Percentiles rank a stretch among this genome's conserved stretches.
These are phyloP conservation scores for Colletes latitarsis DNA, from an alignment of 1,140 invertebrate genomes.

Conservation along the genomic window DNA sequence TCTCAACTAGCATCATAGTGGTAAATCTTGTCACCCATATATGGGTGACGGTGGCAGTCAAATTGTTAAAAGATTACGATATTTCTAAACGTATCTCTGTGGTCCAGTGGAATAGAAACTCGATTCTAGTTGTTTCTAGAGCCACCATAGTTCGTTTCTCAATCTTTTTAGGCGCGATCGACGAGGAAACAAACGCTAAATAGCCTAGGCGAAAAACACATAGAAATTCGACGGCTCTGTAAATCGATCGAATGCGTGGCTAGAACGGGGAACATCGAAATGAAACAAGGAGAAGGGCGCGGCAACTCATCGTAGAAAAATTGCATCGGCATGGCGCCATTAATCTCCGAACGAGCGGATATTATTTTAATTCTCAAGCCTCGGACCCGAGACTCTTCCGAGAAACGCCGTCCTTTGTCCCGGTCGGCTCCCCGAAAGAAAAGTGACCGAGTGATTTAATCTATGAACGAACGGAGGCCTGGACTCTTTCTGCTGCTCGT, in stretches of 20 bases:
- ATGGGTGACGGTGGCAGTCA: no score
- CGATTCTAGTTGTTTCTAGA: no score
- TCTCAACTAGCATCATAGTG: no score
- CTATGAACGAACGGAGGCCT: constrained; percentile 65
- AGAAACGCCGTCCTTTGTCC: constrained; percentile 76
- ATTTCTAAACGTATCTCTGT: no score
- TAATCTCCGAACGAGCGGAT: constrained; percentile 77
- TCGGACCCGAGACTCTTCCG: constrained; percentile 69
- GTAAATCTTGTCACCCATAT: no score
- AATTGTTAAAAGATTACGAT: no score
- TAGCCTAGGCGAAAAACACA: not conserved
- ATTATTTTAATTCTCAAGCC: constrained; percentile 77
- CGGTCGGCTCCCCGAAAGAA: constrained; percentile 72
- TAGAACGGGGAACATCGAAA: not conserved
- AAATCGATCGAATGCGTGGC: not conserved
- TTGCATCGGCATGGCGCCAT: constrained; percentile 73
- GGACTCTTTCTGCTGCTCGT: constrained; percentile 50
- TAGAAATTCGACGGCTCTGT: not conserved
- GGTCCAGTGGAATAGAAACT: no score
- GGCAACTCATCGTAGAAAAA: constrained; percentile 65
- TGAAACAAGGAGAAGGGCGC: not conserved
- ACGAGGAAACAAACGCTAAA: no score
- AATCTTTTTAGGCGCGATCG: no score
- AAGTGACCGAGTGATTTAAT: constrained; percentile 75
- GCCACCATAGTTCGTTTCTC: no score